Conservation (phyloP, 2,888 invertebrate species). For the Leptopilina drosophilae region DNA sequence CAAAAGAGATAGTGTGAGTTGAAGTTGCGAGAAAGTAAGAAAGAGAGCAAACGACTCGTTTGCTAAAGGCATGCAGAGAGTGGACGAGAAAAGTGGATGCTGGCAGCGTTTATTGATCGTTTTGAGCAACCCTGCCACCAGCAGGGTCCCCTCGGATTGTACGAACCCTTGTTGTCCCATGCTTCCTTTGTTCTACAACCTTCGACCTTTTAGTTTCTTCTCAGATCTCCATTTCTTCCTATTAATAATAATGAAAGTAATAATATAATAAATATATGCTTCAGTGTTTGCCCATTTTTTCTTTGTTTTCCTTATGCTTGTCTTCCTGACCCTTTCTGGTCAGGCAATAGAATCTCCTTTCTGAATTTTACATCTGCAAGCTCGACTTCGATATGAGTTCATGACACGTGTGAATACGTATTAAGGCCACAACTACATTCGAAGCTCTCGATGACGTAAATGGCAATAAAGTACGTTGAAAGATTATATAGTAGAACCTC, state of each 20-base stretch:
- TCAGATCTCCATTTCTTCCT: conserved; percentile 43
- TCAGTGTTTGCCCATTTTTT: conserved; percentile 51
- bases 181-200: conserved; percentile 53
- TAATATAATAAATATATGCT: conserved; percentile 50
- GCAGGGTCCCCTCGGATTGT: conserved; percentile 52
- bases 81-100: conserved; percentile 71
- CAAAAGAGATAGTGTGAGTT: conserved; percentile 38
- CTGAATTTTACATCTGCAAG: conserved; percentile 7
- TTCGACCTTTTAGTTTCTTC: conserved; percentile 52
- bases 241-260: conserved; percentile 63
- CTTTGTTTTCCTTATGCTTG: conserved; percentile 30
- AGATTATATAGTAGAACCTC: too few species aligned
- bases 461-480: conserved; percentile 26
- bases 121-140: conserved; percentile 70
- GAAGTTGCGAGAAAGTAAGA: conserved; percentile 64
- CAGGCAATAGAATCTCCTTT: conserved; percentile 6
- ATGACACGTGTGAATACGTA: conserved; percentile 15
- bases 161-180: conserved; percentile 47
- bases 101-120: conserved; percentile 75
- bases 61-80: conserved; percentile 51
- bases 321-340: not conserved
- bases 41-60: conserved; percentile 37
- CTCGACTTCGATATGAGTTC: conserved; percentile 24
- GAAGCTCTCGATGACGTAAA: conserved; percentile 11
- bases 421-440: conserved; percentile 25